A percentile compares a stretch with the other conserved stretches of the same genome.
These are phyloP conservation scores for Chiloscyllium punctatum DNA, from an alignment of 2,797 vertebrate species.

Conservation along the genomic window DNA sequence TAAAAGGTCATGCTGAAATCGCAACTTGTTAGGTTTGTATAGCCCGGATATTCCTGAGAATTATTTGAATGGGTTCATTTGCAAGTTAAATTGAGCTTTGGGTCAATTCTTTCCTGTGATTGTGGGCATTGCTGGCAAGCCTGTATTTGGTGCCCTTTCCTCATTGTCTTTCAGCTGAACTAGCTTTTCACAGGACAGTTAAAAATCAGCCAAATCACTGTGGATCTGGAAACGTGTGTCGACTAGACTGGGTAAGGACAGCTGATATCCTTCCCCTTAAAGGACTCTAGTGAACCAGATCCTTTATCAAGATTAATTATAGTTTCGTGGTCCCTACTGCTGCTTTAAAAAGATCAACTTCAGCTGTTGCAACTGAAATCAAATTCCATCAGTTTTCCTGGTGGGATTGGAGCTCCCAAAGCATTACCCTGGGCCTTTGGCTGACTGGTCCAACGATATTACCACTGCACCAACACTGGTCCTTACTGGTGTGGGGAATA, in stretches of 20 bases:
- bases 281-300: background rate
- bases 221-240: background rate
- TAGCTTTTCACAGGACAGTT: background rate
- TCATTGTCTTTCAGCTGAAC: background rate
- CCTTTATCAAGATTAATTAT: background rate
- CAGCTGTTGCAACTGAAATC: background rate
- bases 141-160: too few relatives aligned
- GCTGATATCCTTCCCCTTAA: too few relatives aligned
- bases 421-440: background rate
- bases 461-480: background rate
- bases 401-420: background rate
- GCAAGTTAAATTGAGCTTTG: background rate
- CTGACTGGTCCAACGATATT: background rate
- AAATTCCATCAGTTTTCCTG: background rate
- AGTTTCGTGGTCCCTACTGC: background rate
- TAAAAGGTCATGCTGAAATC: background rate
- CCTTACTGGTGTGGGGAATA: background rate
- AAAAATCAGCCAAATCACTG: background rate
- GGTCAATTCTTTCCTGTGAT: background rate
- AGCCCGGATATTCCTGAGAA: background rate
- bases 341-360: background rate
- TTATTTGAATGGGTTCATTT: background rate
- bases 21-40: background rate
- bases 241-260: too few relatives aligned
- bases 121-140: background rate